Evolutionary conservation across 1,140 invertebrate species (phyloP).

Genomic region (Sesamia nonagrioides): DNA sequence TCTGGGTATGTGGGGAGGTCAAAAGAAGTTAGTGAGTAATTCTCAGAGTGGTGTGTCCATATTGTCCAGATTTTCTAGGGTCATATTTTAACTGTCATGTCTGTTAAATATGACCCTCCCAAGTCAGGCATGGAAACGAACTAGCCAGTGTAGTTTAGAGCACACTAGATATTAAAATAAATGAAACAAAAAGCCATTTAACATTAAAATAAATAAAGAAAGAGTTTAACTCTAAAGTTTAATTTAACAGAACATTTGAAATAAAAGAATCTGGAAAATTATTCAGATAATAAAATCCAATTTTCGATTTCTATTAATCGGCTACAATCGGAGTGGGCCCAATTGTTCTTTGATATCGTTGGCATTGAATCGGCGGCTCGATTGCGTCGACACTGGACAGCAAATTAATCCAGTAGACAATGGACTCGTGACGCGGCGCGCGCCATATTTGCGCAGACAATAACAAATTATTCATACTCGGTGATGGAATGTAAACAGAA

Average conservation of each 20-base stretch:
- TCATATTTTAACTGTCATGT: not conserved
- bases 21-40: not conserved
- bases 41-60: not conserved
- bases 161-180: too few species aligned
- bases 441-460: constrained; percentile 82
- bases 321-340: constrained; percentile 48
- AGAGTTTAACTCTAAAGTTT: not conserved
- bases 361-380: constrained; percentile 69
- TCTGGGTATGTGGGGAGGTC: not conserved
- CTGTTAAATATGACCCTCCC: not conserved
- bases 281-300: constrained; percentile 68
- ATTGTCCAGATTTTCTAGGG: not conserved
- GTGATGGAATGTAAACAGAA: constrained; percentile 87
- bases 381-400: constrained; percentile 68
- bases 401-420: constrained; percentile 85
- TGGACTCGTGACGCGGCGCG: constrained; percentile 77
- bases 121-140: too few species aligned
- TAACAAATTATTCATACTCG: constrained; percentile 87
- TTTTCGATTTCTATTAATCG: constrained; percentile 63
- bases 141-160: too few species aligned
- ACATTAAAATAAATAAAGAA: constrained; percentile 3
- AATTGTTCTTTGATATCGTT: constrained; percentile 76
- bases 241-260: constrained; percentile 25
- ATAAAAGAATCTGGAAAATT: constrained; percentile 27
- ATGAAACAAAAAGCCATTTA: not conserved